Percentiles rank a stretch among this genome's conserved stretches.
phyloP scores from a whole-genome alignment of 2,113 vertebrate species.

The Rhinichthys klamathensis region DNA sequence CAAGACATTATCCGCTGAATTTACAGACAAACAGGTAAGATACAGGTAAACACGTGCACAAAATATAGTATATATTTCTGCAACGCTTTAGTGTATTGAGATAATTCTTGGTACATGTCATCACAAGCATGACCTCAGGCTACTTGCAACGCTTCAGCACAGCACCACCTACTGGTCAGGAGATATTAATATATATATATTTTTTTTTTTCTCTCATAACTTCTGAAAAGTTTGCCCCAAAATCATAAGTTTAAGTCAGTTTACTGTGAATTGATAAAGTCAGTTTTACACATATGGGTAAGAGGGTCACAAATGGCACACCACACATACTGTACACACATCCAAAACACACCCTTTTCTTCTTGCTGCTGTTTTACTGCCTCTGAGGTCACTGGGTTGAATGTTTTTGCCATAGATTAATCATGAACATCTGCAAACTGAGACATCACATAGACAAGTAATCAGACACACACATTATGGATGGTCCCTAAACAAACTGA shows the following conservation, averaged over 20 bases:
- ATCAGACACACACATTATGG: conserved; percentile 10
- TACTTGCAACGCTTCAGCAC: too few species aligned
- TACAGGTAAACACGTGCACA: too few species aligned
- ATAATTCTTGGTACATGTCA: too few species aligned
- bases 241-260: background rate
- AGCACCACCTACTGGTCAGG: too few species aligned
- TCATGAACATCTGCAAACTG: conserved; percentile 19
- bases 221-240: too few species aligned
- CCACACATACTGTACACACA: background rate
- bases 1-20: too few species aligned
- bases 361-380: conserved; percentile 9
- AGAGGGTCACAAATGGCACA: background rate
- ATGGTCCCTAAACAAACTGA: conserved; percentile 22
- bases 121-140: too few species aligned
- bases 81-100: too few species aligned
- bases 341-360: conserved; percentile 5
- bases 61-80: too few species aligned
- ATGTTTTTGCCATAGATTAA: conserved; percentile 5
- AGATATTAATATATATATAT: too few species aligned
- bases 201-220: too few species aligned
- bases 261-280: background rate
- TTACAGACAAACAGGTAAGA: too few species aligned
- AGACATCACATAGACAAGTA: conserved; percentile 6
- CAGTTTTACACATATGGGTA: background rate
- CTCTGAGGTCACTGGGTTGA: conserved; percentile 28